These are phyloP conservation scores for Actinernus sp. DNA, from an alignment of 92 coral and sea anemone species.

Conservation along the genomic window DNA sequence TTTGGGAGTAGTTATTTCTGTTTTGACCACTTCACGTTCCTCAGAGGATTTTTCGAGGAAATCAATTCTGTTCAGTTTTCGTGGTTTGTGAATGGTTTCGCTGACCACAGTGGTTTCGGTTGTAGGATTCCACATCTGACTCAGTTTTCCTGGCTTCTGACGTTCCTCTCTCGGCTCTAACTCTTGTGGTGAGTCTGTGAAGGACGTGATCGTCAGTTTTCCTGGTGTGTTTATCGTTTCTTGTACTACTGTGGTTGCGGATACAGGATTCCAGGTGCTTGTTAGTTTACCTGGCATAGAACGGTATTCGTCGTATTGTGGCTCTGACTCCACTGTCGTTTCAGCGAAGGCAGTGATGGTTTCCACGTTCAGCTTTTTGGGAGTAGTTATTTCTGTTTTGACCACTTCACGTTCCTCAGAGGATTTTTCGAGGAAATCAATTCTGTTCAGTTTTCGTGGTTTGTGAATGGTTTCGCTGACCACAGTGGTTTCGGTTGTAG, in stretches of 20 bases:
- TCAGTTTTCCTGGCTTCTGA: background rate
- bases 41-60: background rate
- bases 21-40: background rate
- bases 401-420: background rate
- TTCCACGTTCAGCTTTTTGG: background rate
- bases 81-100: background rate
- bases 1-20: background rate
- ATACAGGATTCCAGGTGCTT: background rate
- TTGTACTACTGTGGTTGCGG: background rate
- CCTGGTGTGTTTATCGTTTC: background rate
- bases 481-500: background rate
- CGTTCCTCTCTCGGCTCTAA: background rate
- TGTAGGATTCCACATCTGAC: background rate
- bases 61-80: background rate
- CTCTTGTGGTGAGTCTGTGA: background rate
- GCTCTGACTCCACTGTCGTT: background rate
- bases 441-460: background rate
- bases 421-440: background rate
- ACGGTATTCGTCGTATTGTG: background rate
- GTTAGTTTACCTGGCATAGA: background rate
- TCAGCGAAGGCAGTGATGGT: background rate
- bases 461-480: background rate
- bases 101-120: background rate
- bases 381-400: background rate
- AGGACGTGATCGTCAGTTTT: background rate